Percentiles rank a stretch among this genome's conserved stretches.
These are phyloP conservation scores for Astyanax mexicanus DNA, from an alignment of 2,797 vertebrate species.

Conservation along the genomic window DNA sequence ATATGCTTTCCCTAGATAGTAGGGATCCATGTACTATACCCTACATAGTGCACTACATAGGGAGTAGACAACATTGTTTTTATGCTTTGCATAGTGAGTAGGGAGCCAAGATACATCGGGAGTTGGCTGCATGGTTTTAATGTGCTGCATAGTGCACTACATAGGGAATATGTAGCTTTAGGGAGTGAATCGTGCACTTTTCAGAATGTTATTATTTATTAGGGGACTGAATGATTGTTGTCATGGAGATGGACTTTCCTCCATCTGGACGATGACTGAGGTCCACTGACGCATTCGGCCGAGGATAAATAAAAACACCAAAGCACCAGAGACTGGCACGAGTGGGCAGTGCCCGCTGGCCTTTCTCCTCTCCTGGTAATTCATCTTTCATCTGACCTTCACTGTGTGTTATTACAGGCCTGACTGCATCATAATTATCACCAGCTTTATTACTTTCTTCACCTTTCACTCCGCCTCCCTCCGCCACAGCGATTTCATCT, in stretches of 20 bases:
- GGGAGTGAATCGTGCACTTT: too few relatives aligned
- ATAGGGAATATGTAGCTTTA: too few relatives aligned
- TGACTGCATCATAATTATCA: background rate
- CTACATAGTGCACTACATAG: too few relatives aligned
- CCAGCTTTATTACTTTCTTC: background rate
- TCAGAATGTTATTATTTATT: too few relatives aligned
- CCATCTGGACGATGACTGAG: background rate
- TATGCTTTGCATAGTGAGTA: too few relatives aligned
- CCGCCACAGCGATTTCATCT: background rate
- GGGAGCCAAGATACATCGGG: too few relatives aligned
- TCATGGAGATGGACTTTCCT: slow-evolving; percentile 9
- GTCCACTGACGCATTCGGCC: background rate
- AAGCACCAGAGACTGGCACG: background rate
- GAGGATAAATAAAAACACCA: background rate
- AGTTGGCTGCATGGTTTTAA: too few relatives aligned
- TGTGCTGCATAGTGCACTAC: too few relatives aligned
- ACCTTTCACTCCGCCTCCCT: background rate
- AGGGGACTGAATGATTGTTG: background rate
- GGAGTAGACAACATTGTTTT: too few relatives aligned
- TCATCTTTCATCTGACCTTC: background rate
- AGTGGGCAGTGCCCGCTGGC: background rate
- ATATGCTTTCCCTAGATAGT: too few relatives aligned
- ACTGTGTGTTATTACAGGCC: background rate
- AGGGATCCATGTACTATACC: too few relatives aligned
- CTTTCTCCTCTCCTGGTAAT: background rate